Base-by-base conservation (phyloP, 2,113 vertebrate species). In the Tretioscincus oriximinensis region DNA sequence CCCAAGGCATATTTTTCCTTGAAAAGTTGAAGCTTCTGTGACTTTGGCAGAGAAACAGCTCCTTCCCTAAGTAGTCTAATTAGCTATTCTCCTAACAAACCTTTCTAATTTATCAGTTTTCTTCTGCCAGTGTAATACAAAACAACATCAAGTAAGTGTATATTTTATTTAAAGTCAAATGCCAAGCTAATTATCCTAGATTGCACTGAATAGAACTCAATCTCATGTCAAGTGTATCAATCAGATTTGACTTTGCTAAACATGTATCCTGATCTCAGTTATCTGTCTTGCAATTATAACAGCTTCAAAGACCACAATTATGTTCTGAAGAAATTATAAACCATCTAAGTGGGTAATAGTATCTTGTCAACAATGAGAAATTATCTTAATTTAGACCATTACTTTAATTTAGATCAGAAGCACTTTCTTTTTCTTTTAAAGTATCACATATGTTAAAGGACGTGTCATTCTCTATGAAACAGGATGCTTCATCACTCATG, bases 161-260 rank as follows among this genome's bases (percentile, higher is more conserved):
- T 58, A 65, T 21, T 81, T 70, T 77, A 45, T 71, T 63, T 77
- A 77, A 72, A 82, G 11, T 82, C 78, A 80, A 86, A 89, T 58
- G 54, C 47, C 60, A 84, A 87, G 73, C 88, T 49, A 92, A 81
- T 84, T 90, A 84, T 80, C 76, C 41, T 65, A 78, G 91, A 84
- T 78, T 84, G 77, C 60, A 84, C 67, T 47, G 58, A 91, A 63
- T n/a, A 90, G 83, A 84, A 88, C 12, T 70, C 87, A 79, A 80
- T 87, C 91, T 87, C 91, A 85, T 85, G 72, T 91, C 88, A 90
- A 92, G 77, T 81, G 24, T 71, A 74, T 89, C 87, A 86, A 85
- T 88, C 85, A 86, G 49, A 83, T 81, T 2, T 74, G 70, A 66
- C 45, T 88, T 90, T 89, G 68, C 54, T 5, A 20, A 84, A 71